Base-by-base conservation (phyloP, 1,140 invertebrate species). In the Periplaneta americana region DNA sequence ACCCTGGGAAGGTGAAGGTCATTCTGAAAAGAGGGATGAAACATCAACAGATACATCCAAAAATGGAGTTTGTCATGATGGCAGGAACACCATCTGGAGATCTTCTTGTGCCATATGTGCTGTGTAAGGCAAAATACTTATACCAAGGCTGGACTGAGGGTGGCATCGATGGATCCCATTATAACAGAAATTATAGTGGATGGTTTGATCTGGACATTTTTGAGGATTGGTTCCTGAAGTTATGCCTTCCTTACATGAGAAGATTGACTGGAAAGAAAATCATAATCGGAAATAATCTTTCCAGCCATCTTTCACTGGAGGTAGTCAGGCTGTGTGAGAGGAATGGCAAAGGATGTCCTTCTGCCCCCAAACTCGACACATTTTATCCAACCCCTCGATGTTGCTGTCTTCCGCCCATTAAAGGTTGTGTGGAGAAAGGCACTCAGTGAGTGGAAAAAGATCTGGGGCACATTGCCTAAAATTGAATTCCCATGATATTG, bases 1-100 rank as follows among this genome's bases (percentile, higher is more conserved):
- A 86, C 66, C 85, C 86, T 18, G 85, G 86, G 8, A 83, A 82
- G 48, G 79, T 75, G 34, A 87, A 84, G 81, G 80, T 85, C 75
- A 77, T 87, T 74, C 74, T 85, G 22, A 84, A 80, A 84, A 83
- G 85, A 79, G 86, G 85, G 33, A 81, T 74, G 17, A 87, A 88
- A 83, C 86, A 88, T 84, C 84, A 36, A 80, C 85, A n/a, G 86
- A 88, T 35, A 80, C 77, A 74, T 84, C 84, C 15, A 88, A 87
- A 82, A 77, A 33, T 17, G 84, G 81, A n/a, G 85, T 82, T n/a
- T 31, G 32, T 87, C 17, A 87, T 87, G 83, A 83, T 88, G 80
- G 84, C 85, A 80, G 86, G 80, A 39, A 83, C 84, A 37, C 87
- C 85, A 35, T 78, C 80, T 34, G 85, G 86, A 28, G 57, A 75